Percentiles rank a stretch among this genome's conserved stretches.
phyloP scores from a whole-genome alignment of 2,797 vertebrate genomes.

The Crocodylus rhombifer region DNA sequence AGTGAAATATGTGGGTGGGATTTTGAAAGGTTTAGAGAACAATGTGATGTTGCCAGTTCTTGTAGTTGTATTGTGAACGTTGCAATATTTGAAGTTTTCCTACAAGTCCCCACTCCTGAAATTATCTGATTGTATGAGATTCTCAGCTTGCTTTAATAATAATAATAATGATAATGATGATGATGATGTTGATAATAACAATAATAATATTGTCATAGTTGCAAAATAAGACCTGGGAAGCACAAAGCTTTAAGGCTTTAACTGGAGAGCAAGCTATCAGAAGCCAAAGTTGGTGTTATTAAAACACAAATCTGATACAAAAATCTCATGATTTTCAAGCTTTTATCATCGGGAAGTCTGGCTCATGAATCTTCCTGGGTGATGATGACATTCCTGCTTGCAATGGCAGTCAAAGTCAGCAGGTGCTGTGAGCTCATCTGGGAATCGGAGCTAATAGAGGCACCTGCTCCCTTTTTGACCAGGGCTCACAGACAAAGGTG shows the following conservation, averaged over 20 bases:
- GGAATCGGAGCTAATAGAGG: neutral
- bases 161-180: neutral
- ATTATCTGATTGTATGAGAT: neutral
- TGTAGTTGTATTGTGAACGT: neutral
- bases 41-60: neutral
- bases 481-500: too few relatives aligned
- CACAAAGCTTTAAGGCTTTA: neutral
- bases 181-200: neutral
- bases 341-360: neutral
- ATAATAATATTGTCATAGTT: neutral
- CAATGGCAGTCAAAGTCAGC: accelerated
- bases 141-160: conserved; percentile 16
- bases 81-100: neutral
- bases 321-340: conserved; percentile 24
- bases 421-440: neutral
- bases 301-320: conserved; percentile 5
- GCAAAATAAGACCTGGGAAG: neutral
- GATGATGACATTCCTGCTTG: neutral
- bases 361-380: conserved; percentile 40
- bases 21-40: neutral
- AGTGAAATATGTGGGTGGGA: neutral
- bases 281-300: conserved; percentile 1
- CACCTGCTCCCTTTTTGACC: neutral
- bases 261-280: conserved; percentile 2
- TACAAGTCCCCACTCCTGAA: neutral